Evolutionary conservation across 2,888 invertebrate species (phyloP).

Genomic region (Clepsis dumicolana): DNA sequence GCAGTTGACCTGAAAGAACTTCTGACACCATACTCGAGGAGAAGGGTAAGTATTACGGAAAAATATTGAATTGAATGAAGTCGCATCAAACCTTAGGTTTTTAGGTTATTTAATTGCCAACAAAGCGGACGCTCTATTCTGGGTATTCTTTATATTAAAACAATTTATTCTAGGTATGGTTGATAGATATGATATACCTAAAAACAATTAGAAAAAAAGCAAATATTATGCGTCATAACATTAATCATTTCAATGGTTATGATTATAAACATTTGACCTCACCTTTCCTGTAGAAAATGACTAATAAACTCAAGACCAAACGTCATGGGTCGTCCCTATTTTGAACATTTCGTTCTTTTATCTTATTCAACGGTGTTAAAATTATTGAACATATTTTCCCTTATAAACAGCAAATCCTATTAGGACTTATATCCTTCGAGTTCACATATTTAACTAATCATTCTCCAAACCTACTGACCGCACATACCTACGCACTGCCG

Average conservation of each 20-base stretch:
- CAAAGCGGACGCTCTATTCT: no score
- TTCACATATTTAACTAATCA: no score
- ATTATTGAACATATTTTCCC: neutral
- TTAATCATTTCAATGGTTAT: neutral
- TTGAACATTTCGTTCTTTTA: neutral
- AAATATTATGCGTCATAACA: neutral
- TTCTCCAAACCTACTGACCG: no score
- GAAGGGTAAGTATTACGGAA: neutral
- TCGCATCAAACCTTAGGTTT: no score
- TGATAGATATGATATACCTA: neutral
- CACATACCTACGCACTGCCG: no score
- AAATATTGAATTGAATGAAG: neutral
- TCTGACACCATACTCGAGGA: neutral
- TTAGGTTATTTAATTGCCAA: no score
- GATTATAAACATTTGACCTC: neutral
- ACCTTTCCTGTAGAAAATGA: neutral
- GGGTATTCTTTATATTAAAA: no score
- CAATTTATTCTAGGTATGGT: no score
- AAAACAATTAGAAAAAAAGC: no score
- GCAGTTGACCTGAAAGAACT: slow-evolving; percentile 1
- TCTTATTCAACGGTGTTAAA: no score
- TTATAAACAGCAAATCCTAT: no score
- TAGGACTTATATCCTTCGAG: no score
- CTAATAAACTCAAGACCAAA: neutral
- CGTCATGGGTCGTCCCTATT: slow-evolving; percentile 4